phyloP scores from a whole-genome alignment of 37 sponge, comb jelly and placozoan species.

The Cliona cf. orientalis region DNA sequence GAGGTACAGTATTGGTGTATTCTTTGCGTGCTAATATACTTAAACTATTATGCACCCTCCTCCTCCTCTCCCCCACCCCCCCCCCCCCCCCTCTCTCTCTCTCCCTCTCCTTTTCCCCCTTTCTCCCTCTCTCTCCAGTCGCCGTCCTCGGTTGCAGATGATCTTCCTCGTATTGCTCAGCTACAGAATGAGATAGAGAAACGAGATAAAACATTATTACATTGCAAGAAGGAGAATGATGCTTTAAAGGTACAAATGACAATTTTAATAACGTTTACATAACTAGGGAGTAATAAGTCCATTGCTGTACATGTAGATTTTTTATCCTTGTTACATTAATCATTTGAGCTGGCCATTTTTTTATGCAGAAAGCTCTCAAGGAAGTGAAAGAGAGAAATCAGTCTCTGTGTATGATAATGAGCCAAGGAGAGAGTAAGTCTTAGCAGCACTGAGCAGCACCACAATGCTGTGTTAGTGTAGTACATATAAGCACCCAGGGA shows the following conservation, averaged over 20 bases:
- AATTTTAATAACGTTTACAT: neutral
- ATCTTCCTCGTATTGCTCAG: constrained; percentile 43
- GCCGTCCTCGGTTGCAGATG: neutral
- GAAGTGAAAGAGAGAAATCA: constrained; percentile 60
- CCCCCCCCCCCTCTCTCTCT: too few species aligned
- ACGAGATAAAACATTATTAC: constrained; percentile 24
- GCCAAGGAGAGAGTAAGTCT: constrained; percentile 62
- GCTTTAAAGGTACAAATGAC: constrained; percentile 23
- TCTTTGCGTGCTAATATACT: neutral
- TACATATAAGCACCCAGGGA: too few species aligned
- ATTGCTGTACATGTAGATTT: neutral
- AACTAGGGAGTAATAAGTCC: neutral
- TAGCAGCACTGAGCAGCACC: neutral
- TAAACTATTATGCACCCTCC: neutral
- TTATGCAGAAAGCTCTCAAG: neutral
- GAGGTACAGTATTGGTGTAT: too few species aligned
- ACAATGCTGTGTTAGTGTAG: neutral
- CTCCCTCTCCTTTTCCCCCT: too few species aligned
- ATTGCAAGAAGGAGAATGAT: constrained; percentile 23
- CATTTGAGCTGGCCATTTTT: too few species aligned
- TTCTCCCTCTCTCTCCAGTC: neutral
- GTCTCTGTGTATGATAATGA: constrained; percentile 45
- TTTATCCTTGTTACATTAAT: too few species aligned
- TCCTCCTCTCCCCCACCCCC: neutral
- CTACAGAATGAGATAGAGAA: constrained; percentile 42